Percentiles rank a stretch among this genome's conserved stretches.
Evolutionary conservation across 2,113 vertebrate genomes (phyloP).

Genomic region (Vidua macroura): DNA sequence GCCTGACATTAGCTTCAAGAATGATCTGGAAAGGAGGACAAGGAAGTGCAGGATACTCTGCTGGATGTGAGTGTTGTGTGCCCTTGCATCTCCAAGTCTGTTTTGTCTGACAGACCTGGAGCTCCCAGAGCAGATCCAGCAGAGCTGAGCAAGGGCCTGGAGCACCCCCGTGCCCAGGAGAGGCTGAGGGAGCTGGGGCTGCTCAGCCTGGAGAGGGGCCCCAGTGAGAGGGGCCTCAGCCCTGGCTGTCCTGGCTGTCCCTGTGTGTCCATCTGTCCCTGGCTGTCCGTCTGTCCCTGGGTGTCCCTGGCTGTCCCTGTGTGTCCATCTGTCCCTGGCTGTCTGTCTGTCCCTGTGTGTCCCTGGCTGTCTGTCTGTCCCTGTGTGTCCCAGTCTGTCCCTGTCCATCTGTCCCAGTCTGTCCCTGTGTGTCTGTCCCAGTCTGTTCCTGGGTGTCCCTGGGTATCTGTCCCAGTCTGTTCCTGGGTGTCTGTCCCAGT

Average conservation of each 20-base stretch:
- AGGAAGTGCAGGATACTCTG: not conserved
- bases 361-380: no score
- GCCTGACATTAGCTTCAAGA: not conserved
- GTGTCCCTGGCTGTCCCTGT: no score
- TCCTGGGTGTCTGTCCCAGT: no score
- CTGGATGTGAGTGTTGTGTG: not conserved
- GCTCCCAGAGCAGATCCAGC: not conserved
- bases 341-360: no score
- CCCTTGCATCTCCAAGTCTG: not conserved
- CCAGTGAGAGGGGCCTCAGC: not conserved
- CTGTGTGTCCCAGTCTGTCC: no score
- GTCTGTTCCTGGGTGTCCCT: no score
- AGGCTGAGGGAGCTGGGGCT: not conserved
- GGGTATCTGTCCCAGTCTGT: no score
- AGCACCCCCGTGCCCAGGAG: not conserved
- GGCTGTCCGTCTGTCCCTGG: no score
- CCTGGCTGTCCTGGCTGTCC: not conserved
- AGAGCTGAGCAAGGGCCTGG: not conserved
- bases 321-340: no score
- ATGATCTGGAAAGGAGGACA: not conserved
- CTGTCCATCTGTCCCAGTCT: no score
- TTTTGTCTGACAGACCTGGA: not conserved
- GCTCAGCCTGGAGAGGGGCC: not conserved
- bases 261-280: no score
- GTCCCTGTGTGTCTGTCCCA: no score